Conservation (phyloP, 2,888 invertebrate species). For the Andrena bicolor region DNA sequence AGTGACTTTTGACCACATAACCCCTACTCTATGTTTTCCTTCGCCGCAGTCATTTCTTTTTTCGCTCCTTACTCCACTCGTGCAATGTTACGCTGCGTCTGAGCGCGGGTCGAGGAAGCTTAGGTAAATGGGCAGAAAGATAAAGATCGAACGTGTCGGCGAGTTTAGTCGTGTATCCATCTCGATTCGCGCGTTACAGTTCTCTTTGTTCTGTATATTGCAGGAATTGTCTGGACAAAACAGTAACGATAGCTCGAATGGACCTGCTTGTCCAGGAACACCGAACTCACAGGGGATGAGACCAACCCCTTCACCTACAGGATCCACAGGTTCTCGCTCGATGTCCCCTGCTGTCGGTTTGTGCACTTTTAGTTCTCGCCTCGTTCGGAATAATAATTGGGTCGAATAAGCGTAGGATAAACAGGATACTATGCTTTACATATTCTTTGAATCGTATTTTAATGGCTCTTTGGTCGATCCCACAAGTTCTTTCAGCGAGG, state of each 20-base stretch:
- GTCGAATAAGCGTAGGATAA: neutral
- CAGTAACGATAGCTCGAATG: constrained; percentile 94
- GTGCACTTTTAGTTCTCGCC: constrained; percentile 82
- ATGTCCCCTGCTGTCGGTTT: constrained; percentile 99
- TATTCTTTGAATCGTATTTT: neutral
- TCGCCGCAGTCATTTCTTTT: neutral
- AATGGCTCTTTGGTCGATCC: neutral
- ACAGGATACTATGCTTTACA: neutral
- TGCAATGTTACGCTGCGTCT: neutral
- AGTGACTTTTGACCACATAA: constrained; percentile 20
- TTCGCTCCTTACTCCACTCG: neutral
- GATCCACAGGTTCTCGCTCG: constrained; percentile 97
- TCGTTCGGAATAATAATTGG: neutral
- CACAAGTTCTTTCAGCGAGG: neutral
- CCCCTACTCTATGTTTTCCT: neutral
- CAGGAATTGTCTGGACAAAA: constrained; percentile 95
- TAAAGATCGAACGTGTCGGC: neutral
- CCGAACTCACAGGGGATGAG: constrained; percentile 93
- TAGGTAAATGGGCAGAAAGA: neutral
- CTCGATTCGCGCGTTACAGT: neutral
- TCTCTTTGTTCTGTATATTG: constrained; percentile 13
- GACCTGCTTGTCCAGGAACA: constrained; percentile 87
- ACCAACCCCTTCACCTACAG: constrained; percentile 97
- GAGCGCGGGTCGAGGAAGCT: neutral
- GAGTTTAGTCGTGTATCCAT: neutral